phyloP scores from a whole-genome alignment of 2,797 vertebrate genomes.

The Schizopygopsis pylzovi region DNA sequence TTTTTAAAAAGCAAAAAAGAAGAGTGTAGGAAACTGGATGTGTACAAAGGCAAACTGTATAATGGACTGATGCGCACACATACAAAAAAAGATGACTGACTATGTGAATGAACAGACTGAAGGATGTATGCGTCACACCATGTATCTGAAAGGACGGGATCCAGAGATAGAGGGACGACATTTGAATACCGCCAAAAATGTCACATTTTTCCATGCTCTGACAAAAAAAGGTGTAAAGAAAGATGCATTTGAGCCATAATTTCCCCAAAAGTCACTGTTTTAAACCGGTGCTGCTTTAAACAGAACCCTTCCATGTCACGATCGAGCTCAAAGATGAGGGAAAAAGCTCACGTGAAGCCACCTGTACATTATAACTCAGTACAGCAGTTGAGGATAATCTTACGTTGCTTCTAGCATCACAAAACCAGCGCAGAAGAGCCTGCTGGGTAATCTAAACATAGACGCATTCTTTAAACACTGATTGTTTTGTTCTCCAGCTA shows the following conservation, averaged over 20 bases:
- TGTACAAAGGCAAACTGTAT: conserved; percentile 74
- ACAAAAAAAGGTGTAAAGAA: conserved; percentile 20
- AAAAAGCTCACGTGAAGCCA: not conserved
- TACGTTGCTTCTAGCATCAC: not conserved
- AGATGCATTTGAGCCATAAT: conserved; percentile 30
- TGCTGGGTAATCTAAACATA: not conserved
- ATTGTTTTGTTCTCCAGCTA: conserved; percentile 36
- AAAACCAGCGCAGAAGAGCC: conserved; percentile 22
- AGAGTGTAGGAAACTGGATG: conserved; percentile 73
- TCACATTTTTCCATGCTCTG: conserved; percentile 44
- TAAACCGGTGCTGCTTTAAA: conserved; percentile 26
- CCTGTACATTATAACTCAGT: conserved; percentile 27
- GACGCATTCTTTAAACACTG: conserved; percentile 47
- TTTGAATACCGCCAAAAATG: conserved; percentile 11
- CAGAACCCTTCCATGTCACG: not conserved
- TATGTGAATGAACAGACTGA: conserved; percentile 59
- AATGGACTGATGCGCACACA: conserved; percentile 50
- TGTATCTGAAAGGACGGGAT: conserved; percentile 33
- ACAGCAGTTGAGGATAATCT: conserved; percentile 43
- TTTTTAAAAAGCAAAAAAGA: conserved; percentile 78
- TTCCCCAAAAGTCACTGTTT: conserved; percentile 20
- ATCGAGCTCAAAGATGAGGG: not conserved
- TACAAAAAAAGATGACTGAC: conserved; percentile 58
- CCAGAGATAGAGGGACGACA: conserved; percentile 32
- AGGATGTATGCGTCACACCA: conserved; percentile 27